phyloP scores from a whole-genome alignment of 2,797 vertebrate genomes.

The Chromobotia macracanthus region DNA sequence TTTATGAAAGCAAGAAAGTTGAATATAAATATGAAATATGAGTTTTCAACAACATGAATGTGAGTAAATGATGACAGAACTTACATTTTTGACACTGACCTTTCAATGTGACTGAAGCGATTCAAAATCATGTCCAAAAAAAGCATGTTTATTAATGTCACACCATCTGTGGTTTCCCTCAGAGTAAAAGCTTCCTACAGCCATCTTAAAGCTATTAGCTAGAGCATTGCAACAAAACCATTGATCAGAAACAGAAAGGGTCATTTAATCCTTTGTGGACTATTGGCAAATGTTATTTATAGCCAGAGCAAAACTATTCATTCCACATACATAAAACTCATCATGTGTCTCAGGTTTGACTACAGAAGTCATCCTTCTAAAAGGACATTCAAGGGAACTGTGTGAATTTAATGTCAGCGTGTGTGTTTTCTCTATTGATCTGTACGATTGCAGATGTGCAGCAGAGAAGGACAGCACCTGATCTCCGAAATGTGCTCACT shows the following conservation, averaged over 20 bases:
- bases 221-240: constrained; percentile 52
- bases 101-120: constrained; percentile 51
- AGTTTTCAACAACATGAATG: constrained; percentile 23
- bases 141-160: constrained; percentile 55
- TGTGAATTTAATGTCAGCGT: constrained; percentile 22
- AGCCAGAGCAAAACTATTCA: constrained; percentile 34
- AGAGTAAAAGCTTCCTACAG: constrained; percentile 12
- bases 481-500: background rate
- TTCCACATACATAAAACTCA: constrained; percentile 31
- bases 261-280: constrained; percentile 53
- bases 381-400: background rate
- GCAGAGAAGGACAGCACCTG: background rate
- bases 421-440: constrained; percentile 19
- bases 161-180: constrained; percentile 40
- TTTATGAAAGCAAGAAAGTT: background rate
- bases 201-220: constrained; percentile 32
- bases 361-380: constrained; percentile 5
- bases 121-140: constrained; percentile 55
- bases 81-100: constrained; percentile 52
- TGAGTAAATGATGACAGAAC: constrained; percentile 37
- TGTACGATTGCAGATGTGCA: background rate
- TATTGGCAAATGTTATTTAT: constrained; percentile 55
- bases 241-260: constrained; percentile 60
- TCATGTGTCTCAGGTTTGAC: constrained; percentile 28
- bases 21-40: too few relatives aligned